These are phyloP conservation scores for Austrolebias charrua DNA, from an alignment of 2,797 vertebrate species.

Conservation along the genomic window DNA sequence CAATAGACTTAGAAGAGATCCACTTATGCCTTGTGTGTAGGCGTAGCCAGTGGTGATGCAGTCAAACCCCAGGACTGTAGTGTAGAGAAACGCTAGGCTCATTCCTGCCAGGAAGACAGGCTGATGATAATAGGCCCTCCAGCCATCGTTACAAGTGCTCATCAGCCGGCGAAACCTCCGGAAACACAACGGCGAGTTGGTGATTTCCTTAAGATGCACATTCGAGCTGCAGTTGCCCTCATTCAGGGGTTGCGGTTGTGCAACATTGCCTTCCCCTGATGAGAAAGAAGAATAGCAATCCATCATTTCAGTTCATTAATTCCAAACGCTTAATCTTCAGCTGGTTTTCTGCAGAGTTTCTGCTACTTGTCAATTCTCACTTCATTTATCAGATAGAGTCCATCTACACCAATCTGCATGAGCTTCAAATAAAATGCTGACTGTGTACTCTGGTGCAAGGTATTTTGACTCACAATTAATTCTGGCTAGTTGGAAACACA, in stretches of 20 bases:
- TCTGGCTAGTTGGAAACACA: background rate
- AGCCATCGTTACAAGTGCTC: constrained; percentile 75
- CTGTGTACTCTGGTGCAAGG: constrained; percentile 7
- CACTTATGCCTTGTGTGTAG: constrained; percentile 84
- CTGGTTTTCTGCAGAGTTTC: constrained; percentile 8
- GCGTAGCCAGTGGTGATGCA: constrained; percentile 85
- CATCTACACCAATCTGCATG: constrained; percentile 1
- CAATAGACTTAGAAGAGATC: constrained; percentile 84
- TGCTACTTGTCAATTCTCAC: constrained; percentile 8
- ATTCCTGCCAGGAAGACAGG: constrained; percentile 82
- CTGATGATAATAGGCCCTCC: constrained; percentile 81
- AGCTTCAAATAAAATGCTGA: background rate
- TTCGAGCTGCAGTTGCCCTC: constrained; percentile 61
- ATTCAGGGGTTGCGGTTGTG: constrained; percentile 46
- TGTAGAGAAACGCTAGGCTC: constrained; percentile 85
- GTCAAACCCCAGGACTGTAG: constrained; percentile 83
- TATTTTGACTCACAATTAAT: constrained; percentile 4
- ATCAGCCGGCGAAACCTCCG: constrained; percentile 69
- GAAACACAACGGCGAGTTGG: constrained; percentile 67
- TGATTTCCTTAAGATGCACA: constrained; percentile 56
- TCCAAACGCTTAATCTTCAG: constrained; percentile 7
- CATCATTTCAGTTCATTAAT: constrained; percentile 29
- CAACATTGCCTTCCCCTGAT: constrained; percentile 56
- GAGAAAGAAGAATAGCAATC: constrained; percentile 39
- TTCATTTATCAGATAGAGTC: constrained; percentile 18